phyloP scores from a whole-genome alignment of 2,113 vertebrate genomes.

The Alaudala cheleensis region DNA sequence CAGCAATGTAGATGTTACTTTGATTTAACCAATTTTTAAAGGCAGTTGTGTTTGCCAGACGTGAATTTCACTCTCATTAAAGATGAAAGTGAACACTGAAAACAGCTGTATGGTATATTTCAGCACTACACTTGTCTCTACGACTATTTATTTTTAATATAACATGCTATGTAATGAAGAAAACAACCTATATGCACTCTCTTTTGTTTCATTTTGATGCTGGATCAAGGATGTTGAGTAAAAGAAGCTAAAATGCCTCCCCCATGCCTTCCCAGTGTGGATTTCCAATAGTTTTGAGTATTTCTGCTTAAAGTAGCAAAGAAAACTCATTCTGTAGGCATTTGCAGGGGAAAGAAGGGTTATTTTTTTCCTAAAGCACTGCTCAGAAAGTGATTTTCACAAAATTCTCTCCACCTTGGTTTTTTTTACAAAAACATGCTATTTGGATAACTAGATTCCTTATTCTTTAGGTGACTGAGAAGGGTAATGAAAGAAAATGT shows the following conservation, averaged over 20 bases:
- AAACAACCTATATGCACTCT: not conserved
- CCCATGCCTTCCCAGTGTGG: not conserved
- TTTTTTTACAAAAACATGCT: not conserved
- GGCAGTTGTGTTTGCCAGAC: constrained; percentile 31
- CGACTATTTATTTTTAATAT: constrained; percentile 28
- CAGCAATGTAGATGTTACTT: constrained; percentile 13
- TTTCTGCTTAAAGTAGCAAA: not conserved
- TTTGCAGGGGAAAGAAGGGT: not conserved
- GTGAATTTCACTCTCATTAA: constrained; percentile 2
- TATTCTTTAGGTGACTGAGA: not conserved
- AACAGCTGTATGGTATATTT: constrained; percentile 28
- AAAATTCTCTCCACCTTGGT: not conserved
- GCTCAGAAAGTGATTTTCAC: constrained; percentile 11
- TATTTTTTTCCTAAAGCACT: not conserved
- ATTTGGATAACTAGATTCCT: not conserved
- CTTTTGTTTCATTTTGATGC: not conserved
- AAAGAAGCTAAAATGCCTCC: not conserved
- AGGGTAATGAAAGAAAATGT: not conserved
- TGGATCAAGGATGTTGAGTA: not conserved
- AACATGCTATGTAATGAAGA: not conserved
- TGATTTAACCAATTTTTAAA: constrained; percentile 50
- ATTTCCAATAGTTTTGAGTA: constrained; percentile 9
- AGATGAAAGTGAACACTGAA: constrained; percentile 37
- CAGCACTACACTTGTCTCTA: not conserved
- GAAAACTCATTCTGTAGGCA: not conserved